Percentiles rank a stretch among this genome's conserved stretches.
phyloP scores from a whole-genome alignment of 2,888 invertebrate genomes.

The Molorchus minor region DNA sequence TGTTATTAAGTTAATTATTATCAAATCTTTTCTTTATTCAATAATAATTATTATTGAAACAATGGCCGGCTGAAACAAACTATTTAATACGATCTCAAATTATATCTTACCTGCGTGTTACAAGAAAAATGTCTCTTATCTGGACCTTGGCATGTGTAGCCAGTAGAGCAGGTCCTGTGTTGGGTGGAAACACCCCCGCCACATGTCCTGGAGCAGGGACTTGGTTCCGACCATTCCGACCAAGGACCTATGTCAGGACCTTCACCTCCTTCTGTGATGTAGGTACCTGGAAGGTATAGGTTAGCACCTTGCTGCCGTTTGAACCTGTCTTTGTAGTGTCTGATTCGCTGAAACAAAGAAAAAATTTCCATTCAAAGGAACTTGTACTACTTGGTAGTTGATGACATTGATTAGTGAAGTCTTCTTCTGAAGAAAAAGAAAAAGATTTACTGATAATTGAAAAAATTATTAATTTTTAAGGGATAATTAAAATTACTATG shows the following conservation, averaged over 20 bases:
- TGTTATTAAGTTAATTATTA: no score
- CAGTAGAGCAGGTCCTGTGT: constrained; percentile 78
- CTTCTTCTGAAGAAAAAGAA: no score
- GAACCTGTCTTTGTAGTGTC: constrained; percentile 76
- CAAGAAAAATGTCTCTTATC: constrained; percentile 89
- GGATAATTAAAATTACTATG: no score
- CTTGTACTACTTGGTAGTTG: no score
- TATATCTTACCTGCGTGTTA: constrained; percentile 77
- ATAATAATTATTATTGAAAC: no score
- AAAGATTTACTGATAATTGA: no score
- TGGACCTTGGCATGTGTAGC: constrained; percentile 77
- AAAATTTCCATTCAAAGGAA: background rate
- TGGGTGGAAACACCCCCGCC: constrained; percentile 93
- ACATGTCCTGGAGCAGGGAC: constrained; percentile 88
- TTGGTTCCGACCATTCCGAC: constrained; percentile 85
- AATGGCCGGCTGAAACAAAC: no score
- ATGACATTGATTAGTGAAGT: no score
- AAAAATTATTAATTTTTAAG: no score
- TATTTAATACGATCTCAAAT: background rate
- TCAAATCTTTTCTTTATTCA: no score
- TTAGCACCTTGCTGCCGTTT: constrained; percentile 81
- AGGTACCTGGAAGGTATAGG: constrained; percentile 76
- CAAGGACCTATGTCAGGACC: constrained; percentile 75
- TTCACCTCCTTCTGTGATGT: constrained; percentile 74
- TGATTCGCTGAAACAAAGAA: constrained; percentile 60